Evolutionary conservation across 2,113 vertebrate genomes (phyloP), one percentile per base, ranked within the genome.

Genomic region (Verasper variegatus): DNA sequence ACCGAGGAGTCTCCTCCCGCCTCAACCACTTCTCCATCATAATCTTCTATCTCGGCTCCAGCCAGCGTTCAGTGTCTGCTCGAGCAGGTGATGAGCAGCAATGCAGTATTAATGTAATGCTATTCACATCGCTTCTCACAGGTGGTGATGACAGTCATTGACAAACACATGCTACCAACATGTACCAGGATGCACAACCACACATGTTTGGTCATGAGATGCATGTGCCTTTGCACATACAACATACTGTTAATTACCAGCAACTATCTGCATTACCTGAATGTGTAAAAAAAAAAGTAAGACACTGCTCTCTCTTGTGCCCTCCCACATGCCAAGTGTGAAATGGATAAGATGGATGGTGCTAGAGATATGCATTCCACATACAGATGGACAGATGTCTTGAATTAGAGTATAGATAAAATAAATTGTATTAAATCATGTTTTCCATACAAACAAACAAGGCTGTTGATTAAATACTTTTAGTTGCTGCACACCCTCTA

Each of bases 11-110:
- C 71, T 35, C 23, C 71, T 51, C 23, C 57, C 54, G 15, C 54
- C 54, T 37, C 17, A 60, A 2, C 51, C 55, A 6, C 18, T 49
- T 26, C 18, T 72, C 72, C 77, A 73, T 78, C 72, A 20, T 82
- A 86, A 89, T 86, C 81, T 67, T 27, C 57, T 61, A 55, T 73
- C 58, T 71, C 31, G 31, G 31, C 73, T 66, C 64, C 52, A 31
- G 31, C 6, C 68, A 45, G 47, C 1, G 0, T 71, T 51, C 24
- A 2, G 37, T 68, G 49, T 74, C 68, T 7, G 54, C 71, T n/a
- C 27, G 51, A 74, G 74, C 72, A 76, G 66, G 56, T 72, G 79
- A 63, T 15, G 57, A 56, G 70, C 11, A 51, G 71, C 45, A 24
- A 51, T 12, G 37, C 49, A 20, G 74, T 10, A 11, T 61, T 55